These are phyloP conservation scores for Cantharis nigra DNA, from an alignment of 2,888 invertebrate genomes.

Conservation along the genomic window DNA sequence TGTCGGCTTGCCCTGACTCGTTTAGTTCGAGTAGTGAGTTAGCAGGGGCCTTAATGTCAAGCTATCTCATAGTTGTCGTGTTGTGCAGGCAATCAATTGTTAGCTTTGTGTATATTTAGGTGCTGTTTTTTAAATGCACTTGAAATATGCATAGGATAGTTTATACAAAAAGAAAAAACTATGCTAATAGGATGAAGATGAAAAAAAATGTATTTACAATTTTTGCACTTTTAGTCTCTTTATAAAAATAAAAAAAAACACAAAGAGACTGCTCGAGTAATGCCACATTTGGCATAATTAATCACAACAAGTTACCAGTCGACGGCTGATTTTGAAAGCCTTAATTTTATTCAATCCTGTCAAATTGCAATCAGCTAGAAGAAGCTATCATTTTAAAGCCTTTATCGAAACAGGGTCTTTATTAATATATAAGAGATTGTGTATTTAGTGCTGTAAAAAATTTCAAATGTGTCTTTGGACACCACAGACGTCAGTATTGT, in stretches of 20 bases:
- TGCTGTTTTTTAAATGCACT: conserved; percentile 24
- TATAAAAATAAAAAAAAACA: neutral
- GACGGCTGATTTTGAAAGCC: conserved; percentile 25
- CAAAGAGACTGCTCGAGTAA: conserved; percentile 25
- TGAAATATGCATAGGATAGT: conserved; percentile 27
- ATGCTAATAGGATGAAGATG: conserved; percentile 36
- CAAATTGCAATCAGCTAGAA: conserved; percentile 49
- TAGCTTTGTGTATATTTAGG: conserved; percentile 46
- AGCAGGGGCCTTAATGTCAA: conserved; percentile 56
- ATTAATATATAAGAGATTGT: conserved; percentile 53
- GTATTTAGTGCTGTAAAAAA: conserved; percentile 48
- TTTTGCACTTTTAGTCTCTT: conserved; percentile 36
- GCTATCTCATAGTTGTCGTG: conserved; percentile 56
- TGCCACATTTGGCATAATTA: conserved; percentile 32
- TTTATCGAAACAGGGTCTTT: conserved; percentile 58
- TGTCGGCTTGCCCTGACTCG: conserved; percentile 32
- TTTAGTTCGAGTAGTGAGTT: conserved; percentile 47
- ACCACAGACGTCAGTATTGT: conserved; percentile 49
- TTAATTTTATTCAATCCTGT: conserved; percentile 28
- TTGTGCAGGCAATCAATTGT: conserved; percentile 56
- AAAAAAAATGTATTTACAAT: conserved; percentile 38
- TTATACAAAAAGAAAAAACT: conserved; percentile 26
- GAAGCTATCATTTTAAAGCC: conserved; percentile 55
- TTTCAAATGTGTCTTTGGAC: conserved; percentile 43
- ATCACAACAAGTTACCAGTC: conserved; percentile 15